These are phyloP conservation scores for Antidorcas marsupialis DNA, from an alignment of 2,113 vertebrate species.

Conservation along the genomic window DNA sequence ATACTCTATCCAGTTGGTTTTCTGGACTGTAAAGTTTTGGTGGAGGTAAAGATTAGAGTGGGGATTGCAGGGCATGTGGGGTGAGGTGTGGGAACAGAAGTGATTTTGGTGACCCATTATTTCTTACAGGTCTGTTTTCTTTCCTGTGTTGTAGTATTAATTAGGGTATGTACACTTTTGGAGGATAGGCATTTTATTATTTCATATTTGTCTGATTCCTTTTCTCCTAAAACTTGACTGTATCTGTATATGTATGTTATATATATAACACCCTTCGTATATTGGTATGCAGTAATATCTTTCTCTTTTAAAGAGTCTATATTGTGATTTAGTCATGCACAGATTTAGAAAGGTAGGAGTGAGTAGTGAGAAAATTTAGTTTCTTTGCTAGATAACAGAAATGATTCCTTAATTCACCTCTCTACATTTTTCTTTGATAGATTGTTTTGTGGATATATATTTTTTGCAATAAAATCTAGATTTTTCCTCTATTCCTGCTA, in stretches of 20 bases:
- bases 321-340: neutral
- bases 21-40: neutral
- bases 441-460: neutral
- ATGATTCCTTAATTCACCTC: neutral
- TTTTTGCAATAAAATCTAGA: neutral
- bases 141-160: neutral
- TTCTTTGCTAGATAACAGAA: neutral
- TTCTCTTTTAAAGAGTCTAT: neutral
- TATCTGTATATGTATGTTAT: neutral
- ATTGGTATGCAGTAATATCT: neutral
- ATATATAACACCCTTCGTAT: neutral
- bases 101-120: neutral
- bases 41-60: neutral
- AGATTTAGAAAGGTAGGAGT: neutral
- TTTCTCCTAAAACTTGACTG: neutral
- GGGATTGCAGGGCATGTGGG: neutral
- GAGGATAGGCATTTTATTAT: neutral
- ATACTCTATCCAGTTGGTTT: neutral
- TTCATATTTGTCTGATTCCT: neutral
- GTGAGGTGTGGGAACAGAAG: neutral
- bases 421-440: slow-evolving; percentile 23
- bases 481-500: neutral
- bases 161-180: neutral
- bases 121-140: neutral
- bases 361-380: neutral